Evolutionary conservation across 2,888 invertebrate genomes (phyloP).

Genomic region (Catocala fraxini): DNA sequence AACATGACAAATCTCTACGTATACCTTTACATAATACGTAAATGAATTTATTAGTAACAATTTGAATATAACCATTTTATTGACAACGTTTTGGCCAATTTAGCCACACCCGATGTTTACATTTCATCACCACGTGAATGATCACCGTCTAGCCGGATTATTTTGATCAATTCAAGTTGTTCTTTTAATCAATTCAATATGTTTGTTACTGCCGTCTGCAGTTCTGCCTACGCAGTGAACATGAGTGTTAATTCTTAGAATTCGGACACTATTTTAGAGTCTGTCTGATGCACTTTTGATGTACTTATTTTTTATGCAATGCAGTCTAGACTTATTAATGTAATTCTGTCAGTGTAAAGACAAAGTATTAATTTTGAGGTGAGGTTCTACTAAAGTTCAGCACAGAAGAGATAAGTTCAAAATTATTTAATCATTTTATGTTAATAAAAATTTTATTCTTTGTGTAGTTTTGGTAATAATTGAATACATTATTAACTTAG

Average conservation of each 20-base stretch:
- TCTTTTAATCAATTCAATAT: constrained; percentile 27
- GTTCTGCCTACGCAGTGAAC: constrained; percentile 10
- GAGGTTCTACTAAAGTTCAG: too few relatives aligned
- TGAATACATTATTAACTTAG: too few relatives aligned
- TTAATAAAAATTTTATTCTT: too few relatives aligned
- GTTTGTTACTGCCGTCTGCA: constrained; percentile 18
- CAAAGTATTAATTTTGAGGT: not conserved
- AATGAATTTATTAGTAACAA: too few relatives aligned
- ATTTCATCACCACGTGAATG: constrained; percentile 37
- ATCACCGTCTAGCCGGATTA: constrained; percentile 15
- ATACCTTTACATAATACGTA: too few relatives aligned
- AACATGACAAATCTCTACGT: too few relatives aligned
- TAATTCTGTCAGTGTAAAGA: constrained; percentile 12
- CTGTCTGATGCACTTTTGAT: constrained; percentile 18
- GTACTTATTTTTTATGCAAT: constrained; percentile 1
- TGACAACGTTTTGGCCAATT: constrained; percentile 23
- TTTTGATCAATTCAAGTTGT: constrained; percentile 31
- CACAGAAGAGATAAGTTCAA: too few relatives aligned
- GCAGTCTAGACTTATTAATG: constrained; percentile 14
- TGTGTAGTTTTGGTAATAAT: too few relatives aligned
- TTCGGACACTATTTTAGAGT: constrained; percentile 9
- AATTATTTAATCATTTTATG: too few relatives aligned
- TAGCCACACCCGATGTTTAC: constrained; percentile 27
- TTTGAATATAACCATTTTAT: too few relatives aligned
- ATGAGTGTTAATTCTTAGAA: constrained; percentile 14